Percentiles rank a stretch among this genome's conserved stretches.
Conservation (phyloP, 2,888 invertebrate genomes). For the Macrophya alboannulata region DNA sequence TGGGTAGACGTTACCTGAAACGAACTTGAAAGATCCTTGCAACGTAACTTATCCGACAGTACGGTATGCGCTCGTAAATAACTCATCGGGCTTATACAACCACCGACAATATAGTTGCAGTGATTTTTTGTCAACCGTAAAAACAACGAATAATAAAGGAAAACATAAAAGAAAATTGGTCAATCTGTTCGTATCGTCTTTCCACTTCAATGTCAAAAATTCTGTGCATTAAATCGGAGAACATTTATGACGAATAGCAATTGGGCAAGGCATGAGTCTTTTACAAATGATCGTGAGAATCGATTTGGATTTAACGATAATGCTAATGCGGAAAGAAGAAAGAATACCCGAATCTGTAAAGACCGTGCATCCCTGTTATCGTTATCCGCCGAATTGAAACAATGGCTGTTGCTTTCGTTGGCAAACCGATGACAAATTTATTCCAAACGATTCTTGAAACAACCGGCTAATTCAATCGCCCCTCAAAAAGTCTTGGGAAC, state of each 20-base stretch:
- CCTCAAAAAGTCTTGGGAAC: background rate
- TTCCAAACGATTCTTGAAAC: constrained; percentile 33
- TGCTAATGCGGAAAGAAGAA: background rate
- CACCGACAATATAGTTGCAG: constrained; percentile 8
- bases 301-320: background rate
- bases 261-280: background rate
- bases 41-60: constrained; percentile 46
- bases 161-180: background rate
- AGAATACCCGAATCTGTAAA: background rate
- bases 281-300: background rate
- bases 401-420: background rate
- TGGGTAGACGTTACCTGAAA: constrained; percentile 45
- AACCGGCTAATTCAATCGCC: constrained; percentile 34
- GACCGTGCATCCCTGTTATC: constrained; percentile 7
- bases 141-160: background rate
- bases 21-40: constrained; percentile 47
- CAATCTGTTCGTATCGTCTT: background rate
- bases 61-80: constrained; percentile 41
- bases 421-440: constrained; percentile 38
- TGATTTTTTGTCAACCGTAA: background rate
- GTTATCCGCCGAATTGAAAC: background rate
- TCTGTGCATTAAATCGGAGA: background rate
- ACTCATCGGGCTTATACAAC: constrained; percentile 44
- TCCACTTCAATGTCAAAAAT: background rate
- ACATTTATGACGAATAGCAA: background rate